A percentile compares a stretch with the other conserved stretches of the same genome.
These are phyloP conservation scores for Apaloderma vittatum DNA, from an alignment of 2,113 vertebrate species.

Conservation along the genomic window DNA sequence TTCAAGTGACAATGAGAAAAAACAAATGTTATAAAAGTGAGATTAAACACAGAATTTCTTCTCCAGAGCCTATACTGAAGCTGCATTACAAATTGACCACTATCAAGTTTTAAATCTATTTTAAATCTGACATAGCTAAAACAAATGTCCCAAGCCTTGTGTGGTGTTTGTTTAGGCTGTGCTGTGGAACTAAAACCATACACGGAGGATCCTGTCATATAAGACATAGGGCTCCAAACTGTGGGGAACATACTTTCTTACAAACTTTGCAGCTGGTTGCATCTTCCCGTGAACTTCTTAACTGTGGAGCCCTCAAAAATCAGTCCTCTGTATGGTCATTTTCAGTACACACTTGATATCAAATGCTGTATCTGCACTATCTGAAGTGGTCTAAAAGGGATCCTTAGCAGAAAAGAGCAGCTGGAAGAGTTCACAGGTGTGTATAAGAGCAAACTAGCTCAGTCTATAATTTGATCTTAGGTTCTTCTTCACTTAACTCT, in stretches of 20 bases:
- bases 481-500: neutral
- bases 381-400: neutral
- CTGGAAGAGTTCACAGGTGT: neutral
- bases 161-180: neutral
- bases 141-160: neutral
- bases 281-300: neutral
- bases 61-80: neutral
- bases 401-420: neutral
- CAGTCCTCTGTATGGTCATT: neutral
- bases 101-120: neutral
- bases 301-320: neutral
- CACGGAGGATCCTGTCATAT: neutral
- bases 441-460: neutral
- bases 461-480: neutral
- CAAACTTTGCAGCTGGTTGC: neutral
- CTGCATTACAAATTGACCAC: neutral
- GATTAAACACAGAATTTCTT: neutral
- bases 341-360: neutral
- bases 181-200: neutral
- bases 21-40: accelerated
- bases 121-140: neutral
- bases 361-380: neutral
- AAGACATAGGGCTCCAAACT: neutral
- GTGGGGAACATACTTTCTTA: neutral
- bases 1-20: neutral